Evolutionary conservation across 2,113 vertebrate genomes (phyloP).

Genomic region (Tetrax tetrax): DNA sequence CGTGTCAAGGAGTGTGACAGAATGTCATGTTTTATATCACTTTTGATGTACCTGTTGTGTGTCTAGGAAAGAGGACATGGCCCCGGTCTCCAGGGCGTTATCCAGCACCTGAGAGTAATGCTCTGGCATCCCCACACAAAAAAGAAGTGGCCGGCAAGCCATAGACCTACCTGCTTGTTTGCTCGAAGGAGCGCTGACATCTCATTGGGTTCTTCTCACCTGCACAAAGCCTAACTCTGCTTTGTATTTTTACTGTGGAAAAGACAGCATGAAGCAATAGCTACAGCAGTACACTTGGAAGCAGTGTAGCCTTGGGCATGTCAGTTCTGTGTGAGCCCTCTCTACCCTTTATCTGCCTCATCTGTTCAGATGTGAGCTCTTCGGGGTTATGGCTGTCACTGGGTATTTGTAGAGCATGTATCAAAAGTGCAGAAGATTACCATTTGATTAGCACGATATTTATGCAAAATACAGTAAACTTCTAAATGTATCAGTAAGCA

Average conservation of each 20-base stretch:
- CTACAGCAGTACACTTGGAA: not conserved
- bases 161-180: not conserved
- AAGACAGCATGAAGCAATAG: not conserved
- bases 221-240: not conserved
- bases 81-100: fast-evolving
- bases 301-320: not conserved
- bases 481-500: not conserved
- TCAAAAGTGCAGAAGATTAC: not conserved
- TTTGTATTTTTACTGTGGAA: not conserved
- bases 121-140: not conserved
- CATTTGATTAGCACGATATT: not conserved
- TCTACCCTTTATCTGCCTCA: not conserved
- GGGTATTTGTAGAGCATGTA: not conserved
- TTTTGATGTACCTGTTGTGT: not conserved
- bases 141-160: not conserved
- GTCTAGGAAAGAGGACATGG: not conserved
- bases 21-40: fast-evolving
- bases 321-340: not conserved
- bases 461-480: not conserved
- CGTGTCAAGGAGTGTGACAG: not conserved
- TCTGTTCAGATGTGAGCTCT: not conserved
- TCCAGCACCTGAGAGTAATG: not conserved
- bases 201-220: not conserved
- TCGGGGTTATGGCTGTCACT: not conserved
- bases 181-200: not conserved